Evolutionary conservation across 2,113 vertebrate genomes (phyloP).

Genomic region (Urocitellus parryii): DNA sequence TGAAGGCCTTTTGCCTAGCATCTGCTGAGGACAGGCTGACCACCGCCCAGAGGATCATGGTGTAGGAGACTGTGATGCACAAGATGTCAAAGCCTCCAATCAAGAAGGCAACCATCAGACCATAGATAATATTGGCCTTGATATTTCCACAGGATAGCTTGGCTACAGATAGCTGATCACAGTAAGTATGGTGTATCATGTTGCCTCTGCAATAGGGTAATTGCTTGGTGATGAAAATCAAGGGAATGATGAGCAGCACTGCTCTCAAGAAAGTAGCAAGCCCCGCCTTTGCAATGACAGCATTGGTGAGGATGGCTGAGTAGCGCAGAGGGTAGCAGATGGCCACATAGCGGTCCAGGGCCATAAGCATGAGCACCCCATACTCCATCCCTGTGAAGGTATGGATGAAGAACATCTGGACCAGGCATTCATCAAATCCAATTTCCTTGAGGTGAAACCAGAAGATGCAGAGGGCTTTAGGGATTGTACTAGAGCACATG

Average conservation of each 20-base stretch:
- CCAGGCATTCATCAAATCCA: conserved; percentile 50
- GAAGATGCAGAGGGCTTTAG: conserved; percentile 42
- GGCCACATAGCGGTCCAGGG: conserved; percentile 64
- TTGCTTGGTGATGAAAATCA: conserved; percentile 11
- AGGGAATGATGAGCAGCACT: conserved; percentile 12
- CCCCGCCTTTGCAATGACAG: conserved; percentile 32
- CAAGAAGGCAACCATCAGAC: neutral
- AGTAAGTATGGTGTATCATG: conserved; percentile 50
- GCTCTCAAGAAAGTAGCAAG: conserved; percentile 16
- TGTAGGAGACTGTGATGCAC: conserved; percentile 42
- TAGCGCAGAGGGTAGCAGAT: conserved; percentile 61
- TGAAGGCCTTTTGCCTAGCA: conserved; percentile 58
- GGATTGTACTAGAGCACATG: neutral
- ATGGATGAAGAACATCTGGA: conserved; percentile 72
- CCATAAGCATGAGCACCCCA: conserved; percentile 64
- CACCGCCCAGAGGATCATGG: conserved; percentile 34
- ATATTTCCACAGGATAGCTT: conserved; percentile 66
- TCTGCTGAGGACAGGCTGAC: conserved; percentile 23
- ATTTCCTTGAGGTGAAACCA: conserved; percentile 41
- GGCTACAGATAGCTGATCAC: conserved; percentile 54
- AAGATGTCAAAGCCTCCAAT: conserved; percentile 21
- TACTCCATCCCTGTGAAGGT: conserved; percentile 54
- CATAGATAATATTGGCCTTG: conserved; percentile 55
- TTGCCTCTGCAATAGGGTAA: conserved; percentile 55
- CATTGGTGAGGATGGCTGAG: conserved; percentile 43